Percentiles rank a stretch among this genome's conserved stretches.
Conservation (phyloP, 2,113 vertebrate species). For the Rhea americana region DNA sequence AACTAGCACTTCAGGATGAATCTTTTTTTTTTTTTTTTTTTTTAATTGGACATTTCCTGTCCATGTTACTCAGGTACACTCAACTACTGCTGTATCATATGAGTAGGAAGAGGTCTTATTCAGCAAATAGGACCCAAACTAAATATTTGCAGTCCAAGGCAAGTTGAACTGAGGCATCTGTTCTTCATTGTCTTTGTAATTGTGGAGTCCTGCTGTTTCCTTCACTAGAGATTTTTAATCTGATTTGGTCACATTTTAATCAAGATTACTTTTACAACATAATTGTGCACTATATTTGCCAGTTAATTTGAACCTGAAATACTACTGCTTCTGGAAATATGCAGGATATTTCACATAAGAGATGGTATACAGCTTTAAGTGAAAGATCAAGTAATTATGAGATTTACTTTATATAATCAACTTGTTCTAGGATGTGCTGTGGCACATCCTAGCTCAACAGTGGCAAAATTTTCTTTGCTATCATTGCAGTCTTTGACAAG, state of each 20-base stretch:
- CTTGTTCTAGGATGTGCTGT: not conserved
- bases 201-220: not conserved
- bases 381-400: not conserved
- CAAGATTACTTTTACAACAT: not conserved
- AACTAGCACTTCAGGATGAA: not conserved
- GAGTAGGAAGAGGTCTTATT: not conserved
- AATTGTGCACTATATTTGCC: not conserved
- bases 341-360: not conserved
- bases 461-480: not conserved
- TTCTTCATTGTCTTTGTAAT: not conserved
- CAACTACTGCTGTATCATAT: not conserved
- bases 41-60: slow-evolving; percentile 20
- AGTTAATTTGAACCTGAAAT: not conserved
- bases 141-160: not conserved
- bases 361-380: not conserved
- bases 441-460: not conserved
- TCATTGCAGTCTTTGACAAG: not conserved
- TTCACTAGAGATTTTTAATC: not conserved
- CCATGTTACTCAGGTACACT: not conserved
- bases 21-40: not conserved
- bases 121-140: not conserved
- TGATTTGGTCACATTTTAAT: slow-evolving; percentile 13
- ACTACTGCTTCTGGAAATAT: not conserved
- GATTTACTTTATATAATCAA: not conserved
- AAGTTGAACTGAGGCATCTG: not conserved